Evolutionary conservation across 1,140 invertebrate genomes (phyloP), one percentile per base, ranked within the genome.

Genomic region (Armadillidium nasatum): DNA sequence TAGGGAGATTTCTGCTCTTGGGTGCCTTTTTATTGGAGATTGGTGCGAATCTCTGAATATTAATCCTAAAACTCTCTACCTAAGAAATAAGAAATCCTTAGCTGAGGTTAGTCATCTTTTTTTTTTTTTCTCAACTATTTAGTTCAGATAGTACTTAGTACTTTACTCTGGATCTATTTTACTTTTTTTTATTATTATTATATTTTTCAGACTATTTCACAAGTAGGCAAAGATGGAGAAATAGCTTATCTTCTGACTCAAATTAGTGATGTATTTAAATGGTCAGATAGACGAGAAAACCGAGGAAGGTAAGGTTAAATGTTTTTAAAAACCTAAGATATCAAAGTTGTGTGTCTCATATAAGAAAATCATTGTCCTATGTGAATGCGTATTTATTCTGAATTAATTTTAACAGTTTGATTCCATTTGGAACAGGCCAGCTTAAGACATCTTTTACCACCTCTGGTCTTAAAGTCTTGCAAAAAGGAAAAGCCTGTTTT

Each of bases 371-470:
- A 33, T 33, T 33, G 1, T 33, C 33, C 33, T 33, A 33, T 33
- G 33, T 6, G n/a, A n/a, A n/a, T n/a, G 33, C 33, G 1, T 33
- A 6, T 33, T 33, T 33, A 33, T 33, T 33, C 6, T 33, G 33
- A 33, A 33, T 6, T 33, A 33, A 33, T 33, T 1, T 33, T 33
- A 33, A 33, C 44, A 74, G 50, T 19, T 43, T 71, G 10, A 50
- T 72, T 21, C 44, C 70, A 7, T 78, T 78, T 23, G 66, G 74
- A 23, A 75, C 43, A 10, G 72, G 60, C 33, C 77, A 78, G 66
- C n/a, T 50, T 78, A 22, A 66, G 69, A 13, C 50, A 79, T 33
- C 70, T 79, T 19, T 50, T 79, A 72, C 78, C 78, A 43, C 67
- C 50, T 11, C 45, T 77, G 23, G 78, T 74, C 54, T 72, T 79